These are phyloP conservation scores for Dasysyrphus tricinctus DNA, from an alignment of 2,888 invertebrate genomes.

Conservation along the genomic window DNA sequence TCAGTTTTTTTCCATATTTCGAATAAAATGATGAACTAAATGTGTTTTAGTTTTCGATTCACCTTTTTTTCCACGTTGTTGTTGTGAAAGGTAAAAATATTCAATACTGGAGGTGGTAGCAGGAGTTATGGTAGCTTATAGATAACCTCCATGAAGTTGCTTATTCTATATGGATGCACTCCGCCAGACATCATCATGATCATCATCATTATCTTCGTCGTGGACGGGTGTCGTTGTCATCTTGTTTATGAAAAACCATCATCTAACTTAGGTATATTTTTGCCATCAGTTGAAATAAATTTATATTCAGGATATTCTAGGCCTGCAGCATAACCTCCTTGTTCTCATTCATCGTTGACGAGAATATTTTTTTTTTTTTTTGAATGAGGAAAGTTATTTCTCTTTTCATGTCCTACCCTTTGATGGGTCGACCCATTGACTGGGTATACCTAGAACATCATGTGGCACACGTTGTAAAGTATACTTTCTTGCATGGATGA, in stretches of 20 bases:
- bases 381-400: not conserved
- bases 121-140: not conserved
- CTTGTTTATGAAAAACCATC: slow-evolving; percentile 49
- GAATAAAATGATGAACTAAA: slow-evolving; percentile 74
- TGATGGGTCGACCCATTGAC: slow-evolving; percentile 71
- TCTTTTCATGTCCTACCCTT: slow-evolving; percentile 44
- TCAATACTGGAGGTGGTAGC: not conserved
- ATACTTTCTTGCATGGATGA: not conserved
- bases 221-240: slow-evolving; percentile 69
- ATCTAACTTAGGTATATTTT: slow-evolving; percentile 62
- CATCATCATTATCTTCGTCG: slow-evolving; percentile 22
- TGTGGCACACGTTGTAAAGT: slow-evolving; percentile 56
- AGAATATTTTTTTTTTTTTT: slow-evolving; percentile 25
- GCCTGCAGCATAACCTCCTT: slow-evolving; percentile 52
- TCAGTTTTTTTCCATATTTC: slow-evolving; percentile 55
- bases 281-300: slow-evolving; percentile 57
- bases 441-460: slow-evolving; percentile 11
- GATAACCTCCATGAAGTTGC: slow-evolving; percentile 13
- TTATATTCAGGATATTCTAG: slow-evolving; percentile 68
- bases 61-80: not conserved
- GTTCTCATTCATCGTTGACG: slow-evolving; percentile 54
- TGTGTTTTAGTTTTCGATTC: slow-evolving; percentile 64
- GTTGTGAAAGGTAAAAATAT: slow-evolving; percentile 14
- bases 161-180: slow-evolving; percentile 1
- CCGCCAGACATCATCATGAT: slow-evolving; percentile 48